phyloP scores from a whole-genome alignment of 2,113 vertebrate species.

The Calyptommatus sinebrachiatus region DNA sequence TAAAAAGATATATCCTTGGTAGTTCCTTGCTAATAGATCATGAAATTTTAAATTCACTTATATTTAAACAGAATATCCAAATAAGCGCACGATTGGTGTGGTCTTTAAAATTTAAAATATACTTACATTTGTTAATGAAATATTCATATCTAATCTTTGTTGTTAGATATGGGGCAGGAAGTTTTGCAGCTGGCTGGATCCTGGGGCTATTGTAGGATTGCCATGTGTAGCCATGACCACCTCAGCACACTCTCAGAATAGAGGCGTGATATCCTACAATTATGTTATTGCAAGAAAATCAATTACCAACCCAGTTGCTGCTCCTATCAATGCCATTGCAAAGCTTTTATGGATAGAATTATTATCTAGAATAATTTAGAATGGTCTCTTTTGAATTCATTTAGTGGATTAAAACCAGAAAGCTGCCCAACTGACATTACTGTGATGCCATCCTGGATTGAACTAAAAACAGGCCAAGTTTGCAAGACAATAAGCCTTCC shows the following conservation, averaged over 20 bases:
- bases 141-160: no score
- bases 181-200: no score
- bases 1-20: no score
- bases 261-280: no score
- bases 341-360: neutral
- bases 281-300: no score
- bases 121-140: neutral
- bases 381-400: conserved; percentile 41
- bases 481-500: conserved; percentile 70
- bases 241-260: no score
- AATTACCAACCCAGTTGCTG: neutral
- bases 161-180: no score
- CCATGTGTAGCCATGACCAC: no score
- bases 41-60: no score
- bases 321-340: neutral
- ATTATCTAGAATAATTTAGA: neutral
- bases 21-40: no score
- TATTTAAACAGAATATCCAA: neutral
- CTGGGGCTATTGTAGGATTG: no score
- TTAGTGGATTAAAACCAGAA: conserved; percentile 65
- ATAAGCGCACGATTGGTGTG: neutral
- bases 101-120: neutral
- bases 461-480: conserved; percentile 55
- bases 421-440: conserved; percentile 68
- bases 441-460: conserved; percentile 64